A percentile compares a stretch with the other conserved stretches of the same genome.
Evolutionary conservation across 2,888 invertebrate species (phyloP).

Genomic region (Orchestes rusci): DNA sequence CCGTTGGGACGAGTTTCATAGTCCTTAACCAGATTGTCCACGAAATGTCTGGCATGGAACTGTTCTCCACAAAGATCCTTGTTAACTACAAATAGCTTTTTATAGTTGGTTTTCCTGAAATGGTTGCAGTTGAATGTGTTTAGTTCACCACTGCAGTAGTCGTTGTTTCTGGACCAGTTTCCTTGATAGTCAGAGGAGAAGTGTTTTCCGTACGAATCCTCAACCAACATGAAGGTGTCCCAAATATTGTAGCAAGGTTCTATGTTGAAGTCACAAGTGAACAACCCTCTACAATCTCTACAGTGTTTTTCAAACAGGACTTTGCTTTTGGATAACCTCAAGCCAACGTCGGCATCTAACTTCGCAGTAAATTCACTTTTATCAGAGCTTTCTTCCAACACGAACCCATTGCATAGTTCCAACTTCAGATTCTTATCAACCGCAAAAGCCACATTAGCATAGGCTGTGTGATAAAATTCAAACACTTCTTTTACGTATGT

Average conservation of each 20-base stretch:
- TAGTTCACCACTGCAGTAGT: conserved; percentile 20
- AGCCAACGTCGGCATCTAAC: conserved; percentile 17
- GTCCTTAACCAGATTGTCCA: conserved; percentile 15
- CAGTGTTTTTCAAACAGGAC: conserved; percentile 29
- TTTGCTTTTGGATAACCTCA: conserved; percentile 19
- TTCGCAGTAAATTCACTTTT: conserved; percentile 16
- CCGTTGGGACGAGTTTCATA: neutral
- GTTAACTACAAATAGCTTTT: conserved; percentile 27
- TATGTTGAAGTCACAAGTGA: conserved; percentile 23
- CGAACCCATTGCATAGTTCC: conserved; percentile 19
- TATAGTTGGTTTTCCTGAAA: conserved; percentile 22
- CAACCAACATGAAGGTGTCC: conserved; percentile 25
- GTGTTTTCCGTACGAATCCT: conserved; percentile 31
- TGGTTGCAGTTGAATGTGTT: conserved; percentile 28
- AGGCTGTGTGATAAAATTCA: conserved; percentile 31
- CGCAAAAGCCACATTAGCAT: conserved; percentile 28
- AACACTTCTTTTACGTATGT: conserved; percentile 29
- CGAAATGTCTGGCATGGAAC: conserved; percentile 24
- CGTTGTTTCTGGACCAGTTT: conserved; percentile 25
- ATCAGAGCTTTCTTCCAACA: conserved; percentile 17
- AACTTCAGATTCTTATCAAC: conserved; percentile 22
- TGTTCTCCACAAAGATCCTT: conserved; percentile 26
- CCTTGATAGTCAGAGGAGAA: conserved; percentile 29
- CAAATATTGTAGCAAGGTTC: conserved; percentile 17
- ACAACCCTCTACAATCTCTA: conserved; percentile 23